These are phyloP conservation scores for Melipona beecheii DNA, from an alignment of 2,888 invertebrate species.

Conservation along the genomic window DNA sequence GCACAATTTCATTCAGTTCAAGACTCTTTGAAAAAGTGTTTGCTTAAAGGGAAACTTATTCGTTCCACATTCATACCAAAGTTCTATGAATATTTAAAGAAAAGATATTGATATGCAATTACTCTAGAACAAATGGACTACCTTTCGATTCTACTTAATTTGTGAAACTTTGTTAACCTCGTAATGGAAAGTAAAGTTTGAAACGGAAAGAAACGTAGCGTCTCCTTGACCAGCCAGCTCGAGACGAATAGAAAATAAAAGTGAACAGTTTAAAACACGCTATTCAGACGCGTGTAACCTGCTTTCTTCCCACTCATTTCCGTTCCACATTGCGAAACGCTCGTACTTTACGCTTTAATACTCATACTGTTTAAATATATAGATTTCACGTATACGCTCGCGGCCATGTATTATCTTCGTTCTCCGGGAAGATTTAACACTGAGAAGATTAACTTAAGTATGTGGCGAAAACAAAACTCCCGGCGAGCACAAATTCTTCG, in stretches of 20 bases:
- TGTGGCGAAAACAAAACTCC: neutral
- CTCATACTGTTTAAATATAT: constrained; percentile 26
- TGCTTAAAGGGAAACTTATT: neutral
- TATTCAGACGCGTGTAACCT: neutral
- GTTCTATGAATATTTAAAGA: too few species aligned
- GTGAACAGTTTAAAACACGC: neutral
- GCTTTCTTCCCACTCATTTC: neutral
- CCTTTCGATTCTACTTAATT: neutral
- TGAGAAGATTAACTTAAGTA: constrained; percentile 1
- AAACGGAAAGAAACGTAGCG: neutral
- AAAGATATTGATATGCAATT: neutral
- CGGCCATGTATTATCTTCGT: neutral
- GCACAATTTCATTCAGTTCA: neutral
- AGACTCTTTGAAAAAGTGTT: constrained; percentile 17
- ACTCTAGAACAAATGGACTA: neutral
- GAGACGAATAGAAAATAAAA: neutral
- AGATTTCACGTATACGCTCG: neutral
- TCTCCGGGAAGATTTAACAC: neutral
- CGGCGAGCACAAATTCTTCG: neutral
- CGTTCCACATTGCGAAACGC: neutral
- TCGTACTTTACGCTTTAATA: constrained; percentile 4
- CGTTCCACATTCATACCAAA: neutral
- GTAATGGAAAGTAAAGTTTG: neutral
- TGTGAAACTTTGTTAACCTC: neutral
- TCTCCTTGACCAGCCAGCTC: neutral